Evolutionary conservation across 2,888 invertebrate genomes (phyloP), one percentile per base, ranked within the genome.

Genomic region (Mesorhabditis sp.): DNA sequence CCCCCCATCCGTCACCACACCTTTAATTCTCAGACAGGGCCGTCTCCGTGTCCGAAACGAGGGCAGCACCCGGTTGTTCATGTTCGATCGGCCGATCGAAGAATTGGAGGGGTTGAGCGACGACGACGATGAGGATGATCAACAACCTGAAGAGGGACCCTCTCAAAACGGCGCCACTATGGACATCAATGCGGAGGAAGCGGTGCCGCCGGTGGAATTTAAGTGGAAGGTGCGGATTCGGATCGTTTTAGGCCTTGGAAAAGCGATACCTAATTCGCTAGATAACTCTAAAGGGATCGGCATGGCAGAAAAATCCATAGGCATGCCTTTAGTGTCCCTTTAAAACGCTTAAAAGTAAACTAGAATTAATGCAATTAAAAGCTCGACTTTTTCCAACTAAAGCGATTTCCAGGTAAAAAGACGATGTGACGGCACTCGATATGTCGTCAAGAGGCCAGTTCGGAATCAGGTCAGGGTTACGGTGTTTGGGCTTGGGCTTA

Each of bases 371-470:
- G 58, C n/a, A n/a, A 50, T 13, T n/a, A 2, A 50, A n/a, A 50
- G 58, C 58, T 50, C 28, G 28, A 28, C 28, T 28, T 28, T 28
- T 28, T 28, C 28, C 28, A 28, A 28, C 28, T 28, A 28, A 28
- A 28, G 28, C 4, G 4, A 15, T 64, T 62, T 76, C 45, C 67
- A 82, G 82, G 76, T 85, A 10, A 92, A 92, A 85, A 88, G 91
- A 43, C 88, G 92, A 45, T 90, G 91, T 4, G 92, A 92, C 82
- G 92, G 92, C 4, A 90, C 91, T 0, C 88, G 92, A 64, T 92
- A 92, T 84, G 91, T 92, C 76, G 91, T 92, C 0, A 88, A 91
- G 63, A 87, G 92, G 45, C 91, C 92, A 15, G 89, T 91, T 41
- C 70, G 82, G 0, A 88, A 91, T 44, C 78, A 80, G 69, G 70